Percentiles rank a stretch among this genome's conserved stretches.
Conservation (phyloP, 1,140 invertebrate species). For the Ceratina australensis region DNA sequence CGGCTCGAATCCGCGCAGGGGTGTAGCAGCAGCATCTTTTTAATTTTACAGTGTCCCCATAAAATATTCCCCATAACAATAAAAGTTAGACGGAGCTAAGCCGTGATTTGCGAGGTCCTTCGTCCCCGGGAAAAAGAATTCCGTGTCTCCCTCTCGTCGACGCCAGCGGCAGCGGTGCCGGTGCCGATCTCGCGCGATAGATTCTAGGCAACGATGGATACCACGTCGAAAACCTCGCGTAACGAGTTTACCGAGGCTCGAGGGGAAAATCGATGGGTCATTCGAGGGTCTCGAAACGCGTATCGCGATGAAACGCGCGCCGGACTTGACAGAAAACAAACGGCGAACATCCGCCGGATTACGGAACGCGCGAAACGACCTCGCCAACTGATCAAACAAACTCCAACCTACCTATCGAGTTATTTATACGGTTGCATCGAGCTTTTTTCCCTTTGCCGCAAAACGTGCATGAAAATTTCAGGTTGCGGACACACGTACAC, state of each 20-base stretch:
- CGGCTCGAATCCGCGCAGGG: conserved; percentile 48
- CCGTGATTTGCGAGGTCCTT: conserved; percentile 74
- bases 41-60: conserved; percentile 79
- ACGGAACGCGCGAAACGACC: conserved; percentile 49
- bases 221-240: background rate
- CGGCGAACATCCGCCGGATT: conserved; percentile 50
- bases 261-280: conserved; percentile 14
- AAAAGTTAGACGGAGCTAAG: conserved; percentile 72
- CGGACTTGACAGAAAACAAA: conserved; percentile 40
- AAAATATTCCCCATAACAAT: conserved; percentile 75
- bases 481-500: background rate
- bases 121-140: background rate
- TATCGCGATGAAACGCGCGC: conserved; percentile 39
- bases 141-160: background rate
- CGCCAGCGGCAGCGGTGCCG: too few species aligned
- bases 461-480: conserved; percentile 10
- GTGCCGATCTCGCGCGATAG: background rate
- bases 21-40: conserved; percentile 72
- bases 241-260: conserved; percentile 11
- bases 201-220: background rate
- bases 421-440: conserved; percentile 46
- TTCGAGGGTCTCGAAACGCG: conserved; percentile 28
- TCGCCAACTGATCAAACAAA: conserved; percentile 59
- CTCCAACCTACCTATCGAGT: conserved; percentile 50
- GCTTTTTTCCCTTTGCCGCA: background rate